Conservation (phyloP, 1,140 invertebrate genomes). For the Patella vulgata region DNA sequence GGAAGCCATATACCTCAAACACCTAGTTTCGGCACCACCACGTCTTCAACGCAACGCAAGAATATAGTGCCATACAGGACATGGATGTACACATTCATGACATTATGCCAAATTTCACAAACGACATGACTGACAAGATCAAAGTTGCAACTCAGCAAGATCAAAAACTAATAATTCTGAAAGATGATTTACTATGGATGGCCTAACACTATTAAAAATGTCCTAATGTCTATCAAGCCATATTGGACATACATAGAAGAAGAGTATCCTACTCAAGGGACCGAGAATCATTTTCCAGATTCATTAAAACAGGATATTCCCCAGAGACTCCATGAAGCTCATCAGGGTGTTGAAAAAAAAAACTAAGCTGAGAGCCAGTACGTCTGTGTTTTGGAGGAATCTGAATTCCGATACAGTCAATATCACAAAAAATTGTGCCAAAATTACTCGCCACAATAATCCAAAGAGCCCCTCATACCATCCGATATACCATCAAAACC, state of each 20-base stretch:
- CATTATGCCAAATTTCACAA: too few relatives aligned
- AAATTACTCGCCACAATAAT: background rate
- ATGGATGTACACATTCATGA: constrained; percentile 62
- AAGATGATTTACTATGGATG: too few relatives aligned
- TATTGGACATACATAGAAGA: constrained; percentile 18
- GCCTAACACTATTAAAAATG: too few relatives aligned
- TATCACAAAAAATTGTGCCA: constrained; percentile 7
- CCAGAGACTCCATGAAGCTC: too few relatives aligned
- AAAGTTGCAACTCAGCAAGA: too few relatives aligned
- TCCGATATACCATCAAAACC: constrained; percentile 6
- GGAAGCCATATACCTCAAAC: constrained; percentile 54
- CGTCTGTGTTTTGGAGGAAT: constrained; percentile 16
- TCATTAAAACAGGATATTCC: constrained; percentile 10
- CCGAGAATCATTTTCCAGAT: constrained; percentile 24
- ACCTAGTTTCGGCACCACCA: constrained; percentile 54
- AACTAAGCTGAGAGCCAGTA: constrained; percentile 1
- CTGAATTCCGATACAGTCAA: constrained; percentile 15
- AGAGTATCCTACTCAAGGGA: constrained; percentile 21
- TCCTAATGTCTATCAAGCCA: too few relatives aligned
- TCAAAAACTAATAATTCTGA: too few relatives aligned
- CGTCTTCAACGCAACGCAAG: constrained; percentile 60
- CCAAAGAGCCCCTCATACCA: background rate
- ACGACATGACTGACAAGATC: too few relatives aligned
- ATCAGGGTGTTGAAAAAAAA: constrained; percentile 29
- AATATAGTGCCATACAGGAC: constrained; percentile 58